Conservation (phyloP, 1,140 invertebrate genomes). For the Pseudoatta argentina region DNA sequence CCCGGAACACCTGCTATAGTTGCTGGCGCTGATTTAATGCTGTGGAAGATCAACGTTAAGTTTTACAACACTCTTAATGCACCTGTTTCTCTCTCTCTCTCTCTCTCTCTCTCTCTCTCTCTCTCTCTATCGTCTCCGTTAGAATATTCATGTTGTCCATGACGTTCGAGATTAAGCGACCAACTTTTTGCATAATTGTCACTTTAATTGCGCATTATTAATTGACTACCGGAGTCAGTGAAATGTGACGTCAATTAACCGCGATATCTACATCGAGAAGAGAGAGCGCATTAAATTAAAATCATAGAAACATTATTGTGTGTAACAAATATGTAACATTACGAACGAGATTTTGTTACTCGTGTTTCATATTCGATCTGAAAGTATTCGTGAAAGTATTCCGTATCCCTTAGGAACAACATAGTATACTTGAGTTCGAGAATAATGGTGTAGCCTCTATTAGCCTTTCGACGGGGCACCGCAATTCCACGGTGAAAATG, state of each 20-base stretch:
- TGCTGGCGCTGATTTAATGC: slow-evolving; percentile 54
- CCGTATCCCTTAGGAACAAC: background rate
- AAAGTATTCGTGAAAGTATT: background rate
- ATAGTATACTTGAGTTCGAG: background rate
- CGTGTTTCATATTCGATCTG: background rate
- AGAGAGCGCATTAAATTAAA: background rate
- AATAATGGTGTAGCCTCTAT: slow-evolving; percentile 27
- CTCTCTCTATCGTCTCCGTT: background rate
- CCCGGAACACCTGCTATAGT: slow-evolving; percentile 66
- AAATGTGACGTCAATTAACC: background rate
- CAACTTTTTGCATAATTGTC: slow-evolving; percentile 47
- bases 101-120: background rate
- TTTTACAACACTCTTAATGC: slow-evolving; percentile 51
- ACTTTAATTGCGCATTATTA: slow-evolving; percentile 56
- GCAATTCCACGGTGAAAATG: slow-evolving; percentile 49
- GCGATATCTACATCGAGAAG: background rate
- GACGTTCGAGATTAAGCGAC: slow-evolving; percentile 23
- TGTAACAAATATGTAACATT: background rate
- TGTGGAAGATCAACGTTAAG: slow-evolving; percentile 37
- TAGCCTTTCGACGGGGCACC: slow-evolving; percentile 32
- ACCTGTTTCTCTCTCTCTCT: background rate
- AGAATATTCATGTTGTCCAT: slow-evolving; percentile 43
- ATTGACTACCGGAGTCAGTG: slow-evolving; percentile 2
- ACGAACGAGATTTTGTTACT: background rate
- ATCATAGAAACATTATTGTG: background rate